A percentile compares a stretch with the other conserved stretches of the same genome.
These are phyloP conservation scores for Barypeithes pellucidus DNA, from an alignment of 2,888 invertebrate species.

Conservation along the genomic window DNA sequence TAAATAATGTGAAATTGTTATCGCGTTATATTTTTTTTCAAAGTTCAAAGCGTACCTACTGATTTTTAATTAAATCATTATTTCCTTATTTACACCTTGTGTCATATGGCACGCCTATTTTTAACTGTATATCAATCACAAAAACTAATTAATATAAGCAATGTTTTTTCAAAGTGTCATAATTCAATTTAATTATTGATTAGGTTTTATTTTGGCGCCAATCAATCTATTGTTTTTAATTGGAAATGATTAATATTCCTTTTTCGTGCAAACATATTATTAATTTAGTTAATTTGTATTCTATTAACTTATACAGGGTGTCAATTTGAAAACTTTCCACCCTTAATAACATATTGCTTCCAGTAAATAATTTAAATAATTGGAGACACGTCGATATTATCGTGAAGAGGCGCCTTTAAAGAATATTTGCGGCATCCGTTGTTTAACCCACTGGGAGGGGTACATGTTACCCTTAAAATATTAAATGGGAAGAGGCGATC, in stretches of 20 bases:
- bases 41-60: not conserved
- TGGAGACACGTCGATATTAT: too few relatives aligned
- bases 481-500: too few relatives aligned
- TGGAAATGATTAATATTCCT: not conserved
- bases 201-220: not conserved
- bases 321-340: too few relatives aligned
- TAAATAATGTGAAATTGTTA: too few relatives aligned
- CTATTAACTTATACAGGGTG: too few relatives aligned
- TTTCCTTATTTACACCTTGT: not conserved
- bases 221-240: conserved; percentile 3
- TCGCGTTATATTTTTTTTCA: not conserved
- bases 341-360: too few relatives aligned
- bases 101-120: not conserved
- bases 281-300: too few relatives aligned
- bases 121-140: not conserved
- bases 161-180: not conserved
- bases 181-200: conserved; percentile 4
- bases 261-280: not conserved
- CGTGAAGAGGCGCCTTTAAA: too few relatives aligned
- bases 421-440: too few relatives aligned
- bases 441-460: too few relatives aligned
- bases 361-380: too few relatives aligned
- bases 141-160: not conserved
- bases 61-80: not conserved
- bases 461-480: too few relatives aligned